phyloP scores from a whole-genome alignment of 2,113 vertebrate genomes.

The Seriola dumerili region DNA sequence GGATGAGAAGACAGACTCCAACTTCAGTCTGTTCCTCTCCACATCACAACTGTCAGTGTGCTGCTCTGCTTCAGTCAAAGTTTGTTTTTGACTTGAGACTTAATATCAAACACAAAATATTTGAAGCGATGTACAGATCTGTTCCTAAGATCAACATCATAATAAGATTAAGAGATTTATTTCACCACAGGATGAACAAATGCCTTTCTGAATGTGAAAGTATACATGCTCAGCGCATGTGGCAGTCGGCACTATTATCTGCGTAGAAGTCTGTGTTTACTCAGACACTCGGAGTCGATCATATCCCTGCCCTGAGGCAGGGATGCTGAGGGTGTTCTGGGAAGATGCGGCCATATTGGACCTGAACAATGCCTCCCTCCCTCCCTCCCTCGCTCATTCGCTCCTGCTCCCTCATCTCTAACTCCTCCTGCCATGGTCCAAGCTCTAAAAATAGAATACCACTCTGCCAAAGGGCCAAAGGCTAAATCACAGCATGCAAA shows the following conservation, averaged over 20 bases:
- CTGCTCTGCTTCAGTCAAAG: slow-evolving; percentile 27
- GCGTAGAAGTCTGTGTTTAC: slow-evolving; percentile 66
- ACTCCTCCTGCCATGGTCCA: slow-evolving; percentile 52
- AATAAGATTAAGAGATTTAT: slow-evolving; percentile 54
- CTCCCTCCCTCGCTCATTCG: slow-evolving; percentile 7
- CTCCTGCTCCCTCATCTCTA: slow-evolving; percentile 42
- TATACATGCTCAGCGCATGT: slow-evolving; percentile 22
- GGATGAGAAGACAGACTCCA: slow-evolving; percentile 43
- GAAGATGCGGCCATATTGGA: slow-evolving; percentile 65
- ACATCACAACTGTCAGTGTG: slow-evolving; percentile 24
- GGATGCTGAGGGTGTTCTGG: slow-evolving; percentile 60
- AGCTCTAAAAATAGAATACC: slow-evolving; percentile 76
- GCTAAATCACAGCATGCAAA: slow-evolving; percentile 71
- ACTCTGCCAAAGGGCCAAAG: slow-evolving; percentile 71
- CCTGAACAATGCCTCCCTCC: slow-evolving; percentile 41
- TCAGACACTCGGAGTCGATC: slow-evolving; percentile 66
- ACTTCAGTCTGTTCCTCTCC: slow-evolving; percentile 36
- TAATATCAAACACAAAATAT: slow-evolving; percentile 33
- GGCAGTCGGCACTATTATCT: slow-evolving; percentile 45
- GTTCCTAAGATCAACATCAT: slow-evolving; percentile 45
- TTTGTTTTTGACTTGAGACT: slow-evolving; percentile 56
- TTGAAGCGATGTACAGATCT: slow-evolving; percentile 33
- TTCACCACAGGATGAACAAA: slow-evolving; percentile 46
- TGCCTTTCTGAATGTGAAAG: slow-evolving; percentile 22
- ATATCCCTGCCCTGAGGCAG: slow-evolving; percentile 58